Percentiles rank a stretch among this genome's conserved stretches.
phyloP scores from a whole-genome alignment of 2,113 vertebrate species.

The Corythornis madagascariensis region DNA sequence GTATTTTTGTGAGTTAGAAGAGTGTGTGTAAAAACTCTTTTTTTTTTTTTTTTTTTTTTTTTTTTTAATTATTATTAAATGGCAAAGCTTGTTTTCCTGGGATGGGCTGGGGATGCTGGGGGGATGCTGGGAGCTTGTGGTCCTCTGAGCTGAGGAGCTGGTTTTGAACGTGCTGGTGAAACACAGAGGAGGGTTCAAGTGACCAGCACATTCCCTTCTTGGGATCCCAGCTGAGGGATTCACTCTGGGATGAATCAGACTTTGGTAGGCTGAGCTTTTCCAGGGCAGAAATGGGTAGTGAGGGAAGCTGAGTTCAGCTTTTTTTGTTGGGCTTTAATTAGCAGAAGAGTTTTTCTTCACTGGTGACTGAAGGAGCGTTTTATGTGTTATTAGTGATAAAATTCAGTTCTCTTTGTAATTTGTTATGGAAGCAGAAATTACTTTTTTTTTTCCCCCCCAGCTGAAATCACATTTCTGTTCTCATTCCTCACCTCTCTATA shows the following conservation, averaged over 20 bases:
- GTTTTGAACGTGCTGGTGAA: background rate
- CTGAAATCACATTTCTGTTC: constrained; percentile 12
- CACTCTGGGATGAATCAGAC: background rate
- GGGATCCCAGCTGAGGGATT: background rate
- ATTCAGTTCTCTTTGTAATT: constrained; percentile 18
- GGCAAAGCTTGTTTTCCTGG: background rate
- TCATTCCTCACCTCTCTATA: background rate
- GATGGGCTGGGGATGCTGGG: background rate
- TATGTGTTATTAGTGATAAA: constrained; percentile 32
- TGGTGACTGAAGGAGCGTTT: background rate
- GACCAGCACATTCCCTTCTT: background rate
- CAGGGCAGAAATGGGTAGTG: background rate
- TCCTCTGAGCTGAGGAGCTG: background rate
- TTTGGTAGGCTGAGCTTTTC: background rate
- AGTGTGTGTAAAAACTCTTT: too few species aligned
- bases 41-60: background rate
- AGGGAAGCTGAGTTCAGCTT: background rate
- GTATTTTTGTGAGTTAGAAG: too few species aligned
- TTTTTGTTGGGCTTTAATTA: constrained; percentile 33
- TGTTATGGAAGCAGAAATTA: constrained; percentile 24
- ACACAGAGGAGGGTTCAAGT: background rate
- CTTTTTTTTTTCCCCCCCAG: background rate
- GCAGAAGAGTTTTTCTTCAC: background rate
- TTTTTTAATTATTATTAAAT: background rate
- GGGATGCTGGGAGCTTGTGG: background rate